A percentile compares a stretch with the other conserved stretches of the same genome.
These are phyloP conservation scores for Aphis gossypii DNA, from an alignment of 1,140 invertebrate species.

Conservation along the genomic window DNA sequence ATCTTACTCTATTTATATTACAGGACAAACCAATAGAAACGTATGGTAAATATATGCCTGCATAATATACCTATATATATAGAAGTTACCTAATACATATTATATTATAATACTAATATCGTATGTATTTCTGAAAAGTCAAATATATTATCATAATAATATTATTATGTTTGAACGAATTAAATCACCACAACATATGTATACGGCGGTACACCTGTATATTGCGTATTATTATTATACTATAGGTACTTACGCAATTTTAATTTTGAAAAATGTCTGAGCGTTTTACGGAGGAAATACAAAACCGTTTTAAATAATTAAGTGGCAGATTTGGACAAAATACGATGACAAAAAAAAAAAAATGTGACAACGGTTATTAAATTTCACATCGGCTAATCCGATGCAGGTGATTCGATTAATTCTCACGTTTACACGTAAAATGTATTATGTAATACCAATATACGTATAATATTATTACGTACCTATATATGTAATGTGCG, in stretches of 20 bases:
- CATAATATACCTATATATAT: too few relatives aligned
- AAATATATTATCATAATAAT: neutral
- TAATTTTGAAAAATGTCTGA: neutral
- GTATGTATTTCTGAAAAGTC: neutral
- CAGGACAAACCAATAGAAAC: neutral
- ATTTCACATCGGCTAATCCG: constrained; percentile 27
- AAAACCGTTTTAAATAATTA: constrained; percentile 16
- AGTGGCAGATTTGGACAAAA: neutral
- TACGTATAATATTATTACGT: neutral
- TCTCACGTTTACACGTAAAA: constrained; percentile 31
- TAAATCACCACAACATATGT: neutral
- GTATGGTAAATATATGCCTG: too few relatives aligned
- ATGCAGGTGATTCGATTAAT: constrained; percentile 45
- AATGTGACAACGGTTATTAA: constrained; percentile 25
- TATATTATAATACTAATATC: too few relatives aligned
- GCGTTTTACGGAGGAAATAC: neutral
- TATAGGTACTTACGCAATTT: neutral
- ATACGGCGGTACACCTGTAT: neutral
- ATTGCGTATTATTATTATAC: neutral
- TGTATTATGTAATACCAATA: neutral
- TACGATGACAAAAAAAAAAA: neutral
- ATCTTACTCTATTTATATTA: neutral
- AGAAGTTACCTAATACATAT: too few relatives aligned
- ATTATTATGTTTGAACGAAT: neutral
- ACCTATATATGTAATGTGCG: neutral